Evolutionary conservation across 2,113 vertebrate species (phyloP), one percentile per base, ranked within the genome.

Genomic region (Progne subis): DNA sequence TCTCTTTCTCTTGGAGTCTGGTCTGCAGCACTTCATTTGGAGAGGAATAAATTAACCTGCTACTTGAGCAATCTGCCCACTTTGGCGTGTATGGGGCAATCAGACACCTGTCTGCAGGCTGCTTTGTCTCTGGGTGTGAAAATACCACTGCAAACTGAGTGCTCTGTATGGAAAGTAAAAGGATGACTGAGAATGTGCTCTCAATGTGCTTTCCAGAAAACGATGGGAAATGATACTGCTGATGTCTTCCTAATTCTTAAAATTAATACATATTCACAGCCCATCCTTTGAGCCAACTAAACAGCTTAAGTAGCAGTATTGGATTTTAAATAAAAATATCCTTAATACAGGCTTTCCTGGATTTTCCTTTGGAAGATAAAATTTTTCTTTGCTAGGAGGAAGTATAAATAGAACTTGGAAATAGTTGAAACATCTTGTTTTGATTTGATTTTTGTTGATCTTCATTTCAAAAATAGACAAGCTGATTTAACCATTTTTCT

Each of bases 391-490:
- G 41, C 46, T 78, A 39, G 16, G 68, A 55, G 88, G 41, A 78
- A 49, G 26, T 60, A 71, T 55, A 85, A 92, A 96, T 50, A 91
- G 80, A 31, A 65, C 29, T 61, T 95, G 50, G 41, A 93, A 93
- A 76, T 9, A 88, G 70, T 81, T 77, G 83, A 83, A 92, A 69
- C 56, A 52, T 84, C 61, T 70, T 90, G 39, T 67, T 96, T 89
- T 69, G 59, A 32, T 92, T 91, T 85, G 81, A 83, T 90, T 92
- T 96, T 93, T 95, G 60, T 60, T 95, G 82, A 88, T 94, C 39
- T 72, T 84, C 19, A 18, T 86, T 92, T 92, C 70, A 85, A 88
- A 95, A 95, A 94, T 56, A 97, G 92, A 95, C 77, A 94, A 88
- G 77, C 71, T 95, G 86, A 79, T 96, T 95, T 94, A 91, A 95